Conservation (phyloP, 2,888 invertebrate species). For the Cryptus viduatorius region DNA sequence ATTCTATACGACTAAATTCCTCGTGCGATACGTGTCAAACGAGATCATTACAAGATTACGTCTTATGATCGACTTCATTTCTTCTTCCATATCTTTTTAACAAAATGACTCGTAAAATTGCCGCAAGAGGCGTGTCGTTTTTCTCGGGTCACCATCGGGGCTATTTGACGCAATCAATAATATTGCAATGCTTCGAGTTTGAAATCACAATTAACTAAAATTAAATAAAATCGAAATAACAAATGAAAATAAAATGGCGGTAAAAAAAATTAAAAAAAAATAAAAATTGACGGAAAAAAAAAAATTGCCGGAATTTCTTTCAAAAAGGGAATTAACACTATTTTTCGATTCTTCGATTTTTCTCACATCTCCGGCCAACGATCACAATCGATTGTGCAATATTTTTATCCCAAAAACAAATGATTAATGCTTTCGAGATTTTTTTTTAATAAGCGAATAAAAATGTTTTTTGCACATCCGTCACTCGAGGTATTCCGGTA, state of each 20-base stretch:
- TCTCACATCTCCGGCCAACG: no score
- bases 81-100: neutral
- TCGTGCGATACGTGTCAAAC: conserved; percentile 77
- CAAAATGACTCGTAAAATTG: conserved; percentile 39
- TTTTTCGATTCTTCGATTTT: no score
- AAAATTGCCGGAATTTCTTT: neutral
- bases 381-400: no score
- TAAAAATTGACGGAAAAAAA: no score
- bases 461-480: neutral
- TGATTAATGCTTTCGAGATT: no score
- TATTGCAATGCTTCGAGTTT: neutral
- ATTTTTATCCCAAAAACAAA: no score
- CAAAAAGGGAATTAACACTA: no score
- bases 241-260: conserved; percentile 6
- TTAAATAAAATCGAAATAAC: neutral
- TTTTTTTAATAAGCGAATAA: no score
- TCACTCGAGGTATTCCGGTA: neutral
- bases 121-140: conserved; percentile 13
- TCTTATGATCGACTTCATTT: conserved; percentile 64
- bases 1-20: conserved; percentile 53
- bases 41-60: conserved; percentile 80
- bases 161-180: neutral
- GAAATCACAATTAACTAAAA: no score
- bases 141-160: conserved; percentile 1
- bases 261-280: no score